Evolutionary conservation across 2,113 vertebrate species (phyloP).

Genomic region (Strix aluco): DNA sequence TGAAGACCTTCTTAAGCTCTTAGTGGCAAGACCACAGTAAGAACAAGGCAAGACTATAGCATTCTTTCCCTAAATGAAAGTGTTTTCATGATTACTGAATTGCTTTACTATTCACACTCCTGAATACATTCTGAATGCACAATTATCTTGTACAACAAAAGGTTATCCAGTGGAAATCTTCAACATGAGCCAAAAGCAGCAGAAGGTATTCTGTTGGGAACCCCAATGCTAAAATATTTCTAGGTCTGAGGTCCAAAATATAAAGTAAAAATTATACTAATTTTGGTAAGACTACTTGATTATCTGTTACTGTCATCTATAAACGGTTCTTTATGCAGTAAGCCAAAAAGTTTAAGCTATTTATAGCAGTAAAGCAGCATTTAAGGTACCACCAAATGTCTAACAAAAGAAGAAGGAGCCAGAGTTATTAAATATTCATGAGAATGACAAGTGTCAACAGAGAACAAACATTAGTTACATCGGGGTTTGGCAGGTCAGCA

Average conservation of each 20-base stretch:
- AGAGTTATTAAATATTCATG: neutral
- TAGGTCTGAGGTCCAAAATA: neutral
- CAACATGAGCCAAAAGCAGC: neutral
- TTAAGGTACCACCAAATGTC: neutral
- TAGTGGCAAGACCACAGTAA: neutral
- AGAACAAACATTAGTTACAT: neutral
- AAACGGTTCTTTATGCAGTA: neutral
- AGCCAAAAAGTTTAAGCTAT: neutral
- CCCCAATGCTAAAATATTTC: fast-evolving
- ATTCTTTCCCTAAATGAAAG: neutral
- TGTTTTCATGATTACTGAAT: neutral
- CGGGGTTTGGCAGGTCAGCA: neutral
- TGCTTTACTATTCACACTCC: neutral
- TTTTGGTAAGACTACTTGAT: neutral
- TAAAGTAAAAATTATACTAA: neutral
- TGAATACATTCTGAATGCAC: neutral
- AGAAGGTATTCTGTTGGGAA: neutral
- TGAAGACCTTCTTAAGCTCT: neutral
- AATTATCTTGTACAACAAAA: neutral
- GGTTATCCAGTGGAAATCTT: neutral
- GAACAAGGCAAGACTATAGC: neutral
- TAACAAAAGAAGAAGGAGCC: neutral
- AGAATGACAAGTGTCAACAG: neutral
- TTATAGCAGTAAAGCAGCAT: neutral
- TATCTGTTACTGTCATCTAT: neutral